Evolutionary conservation across 2,797 vertebrate species (phyloP), one percentile per base, ranked within the genome.

Genomic region (Megaceryle alcyon): DNA sequence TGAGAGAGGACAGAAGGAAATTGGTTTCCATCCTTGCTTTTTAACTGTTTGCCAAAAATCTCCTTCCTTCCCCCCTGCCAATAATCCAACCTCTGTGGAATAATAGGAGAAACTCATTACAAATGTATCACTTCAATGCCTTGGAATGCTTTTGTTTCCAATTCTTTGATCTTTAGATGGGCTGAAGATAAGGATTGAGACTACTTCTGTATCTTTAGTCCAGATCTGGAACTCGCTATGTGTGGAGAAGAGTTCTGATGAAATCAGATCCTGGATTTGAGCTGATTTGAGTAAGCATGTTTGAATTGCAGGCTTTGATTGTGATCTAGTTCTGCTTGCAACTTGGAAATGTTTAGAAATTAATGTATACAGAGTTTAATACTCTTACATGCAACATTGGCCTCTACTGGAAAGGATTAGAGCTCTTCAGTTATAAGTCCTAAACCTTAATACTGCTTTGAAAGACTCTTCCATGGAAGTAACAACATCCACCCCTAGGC

Each of bases 341-440:
- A 49, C 77, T 92, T 90, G 91, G 87, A 91, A 90, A 68, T 91
- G 87, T 91, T 96, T 84, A 86, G 92, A 88, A 92, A 94, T 96
- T 96, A 84, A 77, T n/a, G 48, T 54, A 86, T 77, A 87, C 56
- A 10, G 10, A 66, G 31, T 63, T 94, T 95, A 94, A 92, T 94
- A 23, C 82, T 88, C 88, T 94, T 88, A 86, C 87, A 84, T 91
- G 91, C 89, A 77, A 91, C 77, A n/a, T 28, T 88, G 95, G 82
- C 80, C 81, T 92, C 78, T 82, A 7, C 63, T 94, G 86, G 90
- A 84, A 86, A 77, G 91, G 88, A 88, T 94, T 91, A 90, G 81
- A 93, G 53, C 56, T 79, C 80, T 85, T 94, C 73, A 70, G 46
- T 87, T 91, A 19, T 81, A 81, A 94, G 87, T 79, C 56, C 70